Evolutionary conservation across 2,888 invertebrate species (phyloP).

Genomic region (Temnothorax rugatulus): DNA sequence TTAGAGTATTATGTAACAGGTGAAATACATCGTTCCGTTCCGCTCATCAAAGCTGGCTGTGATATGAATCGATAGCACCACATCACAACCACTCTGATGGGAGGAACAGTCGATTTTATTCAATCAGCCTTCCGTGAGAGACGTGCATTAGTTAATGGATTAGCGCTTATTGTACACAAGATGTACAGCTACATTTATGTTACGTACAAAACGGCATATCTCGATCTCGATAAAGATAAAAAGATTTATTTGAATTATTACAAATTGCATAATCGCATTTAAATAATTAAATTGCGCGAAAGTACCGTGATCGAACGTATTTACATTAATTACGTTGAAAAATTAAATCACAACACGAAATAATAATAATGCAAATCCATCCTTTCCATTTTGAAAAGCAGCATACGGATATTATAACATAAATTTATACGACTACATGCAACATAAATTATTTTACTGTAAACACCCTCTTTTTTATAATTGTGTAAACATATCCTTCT

Average conservation of each 20-base stretch:
- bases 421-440: not conserved
- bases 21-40: constrained; percentile 83
- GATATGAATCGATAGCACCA: constrained; percentile 92
- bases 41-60: constrained; percentile 99
- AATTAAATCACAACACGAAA: not conserved
- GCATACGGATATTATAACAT: not conserved
- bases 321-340: not conserved
- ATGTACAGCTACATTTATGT: not conserved
- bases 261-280: constrained; percentile 11
- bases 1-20: not conserved
- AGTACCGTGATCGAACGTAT: not conserved
- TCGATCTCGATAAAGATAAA: constrained; percentile 20
- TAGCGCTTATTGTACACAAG: constrained; percentile 32
- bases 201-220: not conserved
- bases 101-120: constrained; percentile 86
- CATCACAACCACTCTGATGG: constrained; percentile 96
- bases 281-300: not conserved
- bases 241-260: constrained; percentile 5
- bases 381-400: not conserved
- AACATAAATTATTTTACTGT: not conserved
- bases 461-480: not conserved
- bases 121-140: constrained; percentile 20
- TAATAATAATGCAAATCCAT: not conserved
- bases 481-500: not conserved
- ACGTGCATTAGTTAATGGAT: constrained; percentile 20